Evolutionary conservation across 2,797 vertebrate genomes (phyloP).

Genomic region (Neosilurus hyrtlii): DNA sequence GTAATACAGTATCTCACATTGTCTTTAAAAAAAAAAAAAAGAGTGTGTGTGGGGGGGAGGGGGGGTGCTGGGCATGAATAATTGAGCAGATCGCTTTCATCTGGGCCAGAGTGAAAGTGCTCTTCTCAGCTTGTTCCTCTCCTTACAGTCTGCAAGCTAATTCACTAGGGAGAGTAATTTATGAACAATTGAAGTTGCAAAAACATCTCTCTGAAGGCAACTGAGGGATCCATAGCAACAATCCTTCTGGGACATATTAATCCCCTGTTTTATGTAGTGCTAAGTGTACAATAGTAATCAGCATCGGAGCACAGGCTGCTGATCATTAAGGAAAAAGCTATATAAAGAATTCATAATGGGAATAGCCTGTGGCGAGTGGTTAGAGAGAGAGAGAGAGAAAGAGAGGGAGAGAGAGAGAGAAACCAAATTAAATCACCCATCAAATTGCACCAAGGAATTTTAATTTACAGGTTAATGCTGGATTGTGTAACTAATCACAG

Average conservation of each 20-base stretch:
- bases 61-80: conserved; percentile 84
- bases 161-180: conserved; percentile 99
- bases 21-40: conserved; percentile 52
- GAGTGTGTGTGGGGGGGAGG: too few relatives aligned
- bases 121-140: conserved; percentile 86
- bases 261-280: conserved; percentile 99
- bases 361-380: conserved; percentile 96
- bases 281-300: conserved; percentile 99
- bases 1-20: conserved; percentile 66
- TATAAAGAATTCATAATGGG: conserved; percentile 99
- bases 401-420: conserved; percentile 48
- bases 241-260: conserved; percentile 99
- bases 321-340: conserved; percentile 99
- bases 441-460: conserved; percentile 99
- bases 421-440: conserved; percentile 99
- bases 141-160: conserved; percentile 90
- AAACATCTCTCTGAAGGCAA: conserved; percentile 95
- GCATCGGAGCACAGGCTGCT: conserved; percentile 98
- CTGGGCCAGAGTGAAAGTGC: conserved; percentile 76
- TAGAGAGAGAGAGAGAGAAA: conserved; percentile 60
- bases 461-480: conserved; percentile 99
- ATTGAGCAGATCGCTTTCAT: conserved; percentile 88
- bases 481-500: conserved; percentile 99
- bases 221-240: conserved; percentile 99
- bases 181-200: conserved; percentile 99